phyloP scores from a whole-genome alignment of 2,797 vertebrate species.

The Gymnocypris eckloni region DNA sequence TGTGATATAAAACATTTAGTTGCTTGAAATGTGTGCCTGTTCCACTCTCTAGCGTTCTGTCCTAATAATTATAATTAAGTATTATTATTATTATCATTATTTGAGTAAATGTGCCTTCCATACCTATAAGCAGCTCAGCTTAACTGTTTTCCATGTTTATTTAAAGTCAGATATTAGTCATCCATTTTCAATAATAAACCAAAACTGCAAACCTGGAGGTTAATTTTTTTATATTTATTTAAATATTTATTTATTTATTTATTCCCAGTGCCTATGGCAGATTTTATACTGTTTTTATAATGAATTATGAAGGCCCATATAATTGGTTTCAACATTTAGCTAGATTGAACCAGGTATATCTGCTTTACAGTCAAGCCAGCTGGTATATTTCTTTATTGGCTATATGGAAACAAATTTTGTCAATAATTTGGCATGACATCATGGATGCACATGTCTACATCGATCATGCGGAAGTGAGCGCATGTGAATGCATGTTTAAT shows the following conservation, averaged over 20 bases:
- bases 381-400: slow-evolving; percentile 10
- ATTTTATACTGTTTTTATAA: not conserved
- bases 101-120: not conserved
- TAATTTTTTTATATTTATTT: not conserved
- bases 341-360: slow-evolving; percentile 1
- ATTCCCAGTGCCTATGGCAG: not conserved
- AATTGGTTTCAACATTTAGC: not conserved
- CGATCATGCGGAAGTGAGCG: slow-evolving; percentile 34
- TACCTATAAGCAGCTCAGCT: not conserved
- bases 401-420: not conserved
- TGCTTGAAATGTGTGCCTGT: not conserved
- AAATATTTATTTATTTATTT: not conserved
- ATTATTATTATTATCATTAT: not conserved
- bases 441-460: slow-evolving; percentile 37
- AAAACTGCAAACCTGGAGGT: not conserved
- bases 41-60: not conserved
- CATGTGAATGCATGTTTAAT: slow-evolving; percentile 54
- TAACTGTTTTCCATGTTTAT: not conserved
- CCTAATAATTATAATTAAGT: not conserved
- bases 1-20: not conserved
- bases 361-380: slow-evolving; percentile 9
- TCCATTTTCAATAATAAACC: too few species aligned
- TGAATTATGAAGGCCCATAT: not conserved
- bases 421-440: slow-evolving; percentile 1
- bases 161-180: not conserved